Evolutionary conservation across 2,797 vertebrate genomes (phyloP).

Genomic region (Fistularia commersonii): DNA sequence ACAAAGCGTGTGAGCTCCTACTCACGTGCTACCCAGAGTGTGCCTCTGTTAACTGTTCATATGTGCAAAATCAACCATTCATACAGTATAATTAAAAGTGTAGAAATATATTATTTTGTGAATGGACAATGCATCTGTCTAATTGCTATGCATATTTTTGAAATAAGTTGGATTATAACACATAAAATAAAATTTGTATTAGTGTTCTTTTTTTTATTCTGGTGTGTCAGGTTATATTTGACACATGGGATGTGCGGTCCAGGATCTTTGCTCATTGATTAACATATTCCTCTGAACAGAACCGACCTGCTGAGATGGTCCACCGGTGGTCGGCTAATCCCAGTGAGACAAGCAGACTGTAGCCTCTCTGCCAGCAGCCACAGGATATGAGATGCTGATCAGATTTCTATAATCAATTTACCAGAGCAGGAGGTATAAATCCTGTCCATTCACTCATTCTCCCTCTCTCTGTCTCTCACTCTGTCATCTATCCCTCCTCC

Average conservation of each 20-base stretch:
- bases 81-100: too few relatives aligned
- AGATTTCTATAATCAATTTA: slow-evolving; percentile 81
- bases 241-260: slow-evolving; percentile 38
- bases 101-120: slow-evolving; percentile 41
- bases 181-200: slow-evolving; percentile 31
- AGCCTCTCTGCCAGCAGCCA: slow-evolving; percentile 58
- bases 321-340: slow-evolving; percentile 59
- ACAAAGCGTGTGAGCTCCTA: slow-evolving; percentile 21
- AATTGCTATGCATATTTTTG: slow-evolving; percentile 15
- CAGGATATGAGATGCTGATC: slow-evolving; percentile 74
- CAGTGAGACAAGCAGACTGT: slow-evolving; percentile 46
- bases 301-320: slow-evolving; percentile 52
- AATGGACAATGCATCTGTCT: slow-evolving; percentile 50
- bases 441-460: slow-evolving; percentile 71
- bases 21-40: slow-evolving; percentile 30
- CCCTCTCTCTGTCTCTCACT: slow-evolving; percentile 35
- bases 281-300: slow-evolving; percentile 46
- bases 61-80: slow-evolving; percentile 14
- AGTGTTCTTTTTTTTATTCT: slow-evolving; percentile 21
- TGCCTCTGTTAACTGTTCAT: slow-evolving; percentile 48
- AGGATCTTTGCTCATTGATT: slow-evolving; percentile 35
- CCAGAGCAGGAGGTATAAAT: slow-evolving; percentile 75
- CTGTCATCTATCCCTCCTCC: slow-evolving; percentile 26
- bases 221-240: neutral
- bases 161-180: slow-evolving; percentile 40